Conservation (phyloP, 2,888 invertebrate species). For the Coelogynopora nodosa region DNA sequence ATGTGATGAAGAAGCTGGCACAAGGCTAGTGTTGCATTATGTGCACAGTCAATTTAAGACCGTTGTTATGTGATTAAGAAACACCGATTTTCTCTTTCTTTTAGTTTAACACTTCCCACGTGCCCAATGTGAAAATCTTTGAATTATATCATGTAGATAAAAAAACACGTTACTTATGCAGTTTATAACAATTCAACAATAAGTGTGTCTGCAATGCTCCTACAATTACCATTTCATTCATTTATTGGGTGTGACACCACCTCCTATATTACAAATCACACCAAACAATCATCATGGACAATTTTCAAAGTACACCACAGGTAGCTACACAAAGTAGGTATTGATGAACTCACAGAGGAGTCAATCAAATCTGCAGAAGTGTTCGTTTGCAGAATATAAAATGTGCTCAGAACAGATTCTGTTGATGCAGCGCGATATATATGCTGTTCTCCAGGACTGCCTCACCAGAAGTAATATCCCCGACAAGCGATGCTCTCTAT, state of each 20-base stretch:
- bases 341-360: slow-evolving; percentile 20
- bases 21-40: neutral
- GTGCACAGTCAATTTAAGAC: slow-evolving; percentile 21
- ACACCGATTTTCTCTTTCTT: slow-evolving; percentile 17
- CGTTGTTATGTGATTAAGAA: neutral
- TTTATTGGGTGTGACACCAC: slow-evolving; percentile 11
- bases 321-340: neutral
- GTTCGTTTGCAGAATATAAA: slow-evolving; percentile 19
- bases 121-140: neutral
- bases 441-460: slow-evolving; percentile 6
- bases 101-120: slow-evolving; percentile 18
- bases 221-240: slow-evolving; percentile 9
- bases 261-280: neutral
- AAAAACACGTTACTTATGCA: neutral
- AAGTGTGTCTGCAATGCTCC: slow-evolving; percentile 11
- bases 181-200: neutral
- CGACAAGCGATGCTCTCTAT: neutral
- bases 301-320: neutral
- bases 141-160: neutral
- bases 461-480: neutral
- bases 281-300: slow-evolving; percentile 12
- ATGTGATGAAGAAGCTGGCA: slow-evolving; percentile 6
- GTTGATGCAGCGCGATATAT: slow-evolving; percentile 1
- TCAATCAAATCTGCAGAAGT: slow-evolving; percentile 7
- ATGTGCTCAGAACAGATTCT: slow-evolving; percentile 19